Evolutionary conservation across 1,140 invertebrate species (phyloP).

Genomic region (Scaptomyza graminum): DNA sequence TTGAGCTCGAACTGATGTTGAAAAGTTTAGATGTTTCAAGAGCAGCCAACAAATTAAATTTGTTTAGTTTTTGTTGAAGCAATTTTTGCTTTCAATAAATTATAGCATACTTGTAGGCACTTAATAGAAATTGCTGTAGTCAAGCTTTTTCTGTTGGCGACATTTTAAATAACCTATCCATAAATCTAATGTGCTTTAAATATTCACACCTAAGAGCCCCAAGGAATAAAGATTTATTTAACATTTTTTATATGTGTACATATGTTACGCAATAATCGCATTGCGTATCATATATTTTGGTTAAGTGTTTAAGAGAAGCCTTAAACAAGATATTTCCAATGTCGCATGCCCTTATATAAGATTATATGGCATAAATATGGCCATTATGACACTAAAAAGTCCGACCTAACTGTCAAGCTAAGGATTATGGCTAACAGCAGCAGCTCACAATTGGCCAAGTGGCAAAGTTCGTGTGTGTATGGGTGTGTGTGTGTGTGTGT

Average conservation of each 20-base stretch:
- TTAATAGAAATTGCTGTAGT: background rate
- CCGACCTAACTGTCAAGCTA: slow-evolving; percentile 18
- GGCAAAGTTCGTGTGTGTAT: background rate
- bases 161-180: too few relatives aligned
- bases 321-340: slow-evolving; percentile 33
- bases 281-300: slow-evolving; percentile 18
- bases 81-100: background rate
- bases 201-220: too few relatives aligned
- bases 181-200: too few relatives aligned
- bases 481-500: slow-evolving; percentile 16
- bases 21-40: background rate
- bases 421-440: slow-evolving; percentile 1
- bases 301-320: slow-evolving; percentile 17
- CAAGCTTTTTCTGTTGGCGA: too few relatives aligned
- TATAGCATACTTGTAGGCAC: slow-evolving; percentile 14
- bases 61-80: background rate
- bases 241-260: background rate
- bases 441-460: slow-evolving; percentile 16
- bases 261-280: slow-evolving; percentile 1
- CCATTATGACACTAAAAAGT: slow-evolving; percentile 27
- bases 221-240: slow-evolving; percentile 27
- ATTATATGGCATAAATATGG: slow-evolving; percentile 36
- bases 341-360: slow-evolving; percentile 23
- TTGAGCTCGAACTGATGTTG: background rate
- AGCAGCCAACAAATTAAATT: background rate